A percentile compares a stretch with the other conserved stretches of the same genome.
phyloP scores from a whole-genome alignment of 1,140 invertebrate genomes.

The Latrodectus geometricus region DNA sequence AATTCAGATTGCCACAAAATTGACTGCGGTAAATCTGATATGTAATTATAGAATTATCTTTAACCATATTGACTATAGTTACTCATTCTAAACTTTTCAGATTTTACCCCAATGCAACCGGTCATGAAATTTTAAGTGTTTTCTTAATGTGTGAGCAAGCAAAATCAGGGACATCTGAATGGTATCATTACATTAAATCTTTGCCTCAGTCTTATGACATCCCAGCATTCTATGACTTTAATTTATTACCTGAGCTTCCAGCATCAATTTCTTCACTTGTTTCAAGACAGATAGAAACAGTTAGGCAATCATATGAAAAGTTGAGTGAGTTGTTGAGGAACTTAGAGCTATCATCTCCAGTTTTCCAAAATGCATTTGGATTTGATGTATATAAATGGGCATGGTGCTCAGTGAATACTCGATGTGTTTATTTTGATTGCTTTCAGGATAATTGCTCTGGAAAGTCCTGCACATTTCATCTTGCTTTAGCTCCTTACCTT shows the following conservation, averaged over 20 bases:
- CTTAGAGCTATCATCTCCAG: slow-evolving; percentile 56
- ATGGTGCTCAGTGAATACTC: slow-evolving; percentile 82
- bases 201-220: slow-evolving; percentile 73
- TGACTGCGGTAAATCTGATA: background rate
- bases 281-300: slow-evolving; percentile 53
- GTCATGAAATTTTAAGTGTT: slow-evolving; percentile 70
- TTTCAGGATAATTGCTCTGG: slow-evolving; percentile 29
- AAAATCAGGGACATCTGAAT: slow-evolving; percentile 66
- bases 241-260: slow-evolving; percentile 68
- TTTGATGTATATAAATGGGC: slow-evolving; percentile 70
- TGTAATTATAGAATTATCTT: background rate
- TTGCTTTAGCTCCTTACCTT: slow-evolving; percentile 81
- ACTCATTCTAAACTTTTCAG: slow-evolving; percentile 26
- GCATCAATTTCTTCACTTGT: slow-evolving; percentile 70
- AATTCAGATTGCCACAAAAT: background rate
- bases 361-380: slow-evolving; percentile 14
- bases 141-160: slow-evolving; percentile 73
- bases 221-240: slow-evolving; percentile 65
- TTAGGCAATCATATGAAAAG: slow-evolving; percentile 25
- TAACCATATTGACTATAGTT: background rate
- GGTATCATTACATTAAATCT: slow-evolving; percentile 73
- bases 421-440: slow-evolving; percentile 74
- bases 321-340: slow-evolving; percentile 24
- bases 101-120: slow-evolving; percentile 23
- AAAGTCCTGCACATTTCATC: slow-evolving; percentile 70